These are phyloP conservation scores for Melanerpes formicivorus DNA, from an alignment of 2,113 vertebrate genomes.

Conservation along the genomic window DNA sequence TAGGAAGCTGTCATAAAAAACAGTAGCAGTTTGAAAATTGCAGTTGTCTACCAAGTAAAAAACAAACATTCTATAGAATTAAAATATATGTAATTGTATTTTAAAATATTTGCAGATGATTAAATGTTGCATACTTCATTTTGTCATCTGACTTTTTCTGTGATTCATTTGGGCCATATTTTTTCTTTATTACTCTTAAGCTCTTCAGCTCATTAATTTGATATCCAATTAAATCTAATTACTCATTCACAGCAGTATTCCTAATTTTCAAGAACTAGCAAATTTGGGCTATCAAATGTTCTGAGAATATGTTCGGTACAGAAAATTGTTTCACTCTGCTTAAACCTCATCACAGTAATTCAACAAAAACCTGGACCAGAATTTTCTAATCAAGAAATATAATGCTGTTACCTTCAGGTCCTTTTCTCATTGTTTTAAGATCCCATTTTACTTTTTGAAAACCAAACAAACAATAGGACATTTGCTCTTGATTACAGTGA, in stretches of 20 bases:
- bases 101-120: neutral
- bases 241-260: neutral
- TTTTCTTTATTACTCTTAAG: neutral
- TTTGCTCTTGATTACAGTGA: neutral
- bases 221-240: slow-evolving; percentile 4
- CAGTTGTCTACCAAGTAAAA: neutral
- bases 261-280: slow-evolving; percentile 11
- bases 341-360: neutral
- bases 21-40: neutral
- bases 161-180: neutral
- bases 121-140: neutral
- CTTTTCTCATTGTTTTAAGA: neutral
- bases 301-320: neutral
- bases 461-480: neutral
- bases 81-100: neutral
- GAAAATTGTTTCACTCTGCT: neutral
- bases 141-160: neutral
- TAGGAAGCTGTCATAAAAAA: neutral
- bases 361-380: neutral
- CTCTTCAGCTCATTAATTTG: slow-evolving; percentile 26
- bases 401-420: neutral
- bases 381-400: neutral
- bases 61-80: neutral
- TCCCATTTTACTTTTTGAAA: neutral
- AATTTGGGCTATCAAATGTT: neutral